These are phyloP conservation scores for Sympetrum striolatum DNA, from an alignment of 2,888 invertebrate genomes.

Conservation along the genomic window DNA sequence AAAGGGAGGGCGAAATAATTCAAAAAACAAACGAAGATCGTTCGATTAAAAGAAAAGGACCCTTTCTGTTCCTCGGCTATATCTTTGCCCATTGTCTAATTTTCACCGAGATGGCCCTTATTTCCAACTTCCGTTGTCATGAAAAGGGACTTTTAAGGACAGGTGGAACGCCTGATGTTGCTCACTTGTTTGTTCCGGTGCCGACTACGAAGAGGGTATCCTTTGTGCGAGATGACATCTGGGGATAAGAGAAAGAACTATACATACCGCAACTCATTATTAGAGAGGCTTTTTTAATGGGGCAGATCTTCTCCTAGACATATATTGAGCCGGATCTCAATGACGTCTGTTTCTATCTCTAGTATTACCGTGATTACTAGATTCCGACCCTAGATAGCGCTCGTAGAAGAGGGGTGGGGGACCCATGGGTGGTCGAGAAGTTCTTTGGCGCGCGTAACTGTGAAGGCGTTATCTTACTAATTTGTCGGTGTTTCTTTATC, in stretches of 20 bases:
- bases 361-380: no score
- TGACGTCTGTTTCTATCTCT: no score
- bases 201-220: not conserved
- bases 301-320: no score
- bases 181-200: slow-evolving; percentile 5
- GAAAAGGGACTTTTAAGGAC: slow-evolving; percentile 6
- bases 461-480: no score
- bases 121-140: not conserved
- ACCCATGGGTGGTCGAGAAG: no score
- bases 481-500: no score
- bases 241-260: not conserved
- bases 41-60: not conserved
- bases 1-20: not conserved
- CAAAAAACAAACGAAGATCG: not conserved
- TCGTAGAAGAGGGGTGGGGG: no score
- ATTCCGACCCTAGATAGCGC: no score
- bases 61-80: not conserved
- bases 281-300: not conserved
- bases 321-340: no score
- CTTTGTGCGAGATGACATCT: not conserved
- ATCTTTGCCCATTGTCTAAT: not conserved
- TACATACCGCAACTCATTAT: not conserved
- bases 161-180: not conserved
- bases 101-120: slow-evolving; percentile 1
- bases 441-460: no score